A percentile compares a stretch with the other conserved stretches of the same genome.
Evolutionary conservation across 2,113 vertebrate species (phyloP).

Genomic region (Oreocharis arfaki): DNA sequence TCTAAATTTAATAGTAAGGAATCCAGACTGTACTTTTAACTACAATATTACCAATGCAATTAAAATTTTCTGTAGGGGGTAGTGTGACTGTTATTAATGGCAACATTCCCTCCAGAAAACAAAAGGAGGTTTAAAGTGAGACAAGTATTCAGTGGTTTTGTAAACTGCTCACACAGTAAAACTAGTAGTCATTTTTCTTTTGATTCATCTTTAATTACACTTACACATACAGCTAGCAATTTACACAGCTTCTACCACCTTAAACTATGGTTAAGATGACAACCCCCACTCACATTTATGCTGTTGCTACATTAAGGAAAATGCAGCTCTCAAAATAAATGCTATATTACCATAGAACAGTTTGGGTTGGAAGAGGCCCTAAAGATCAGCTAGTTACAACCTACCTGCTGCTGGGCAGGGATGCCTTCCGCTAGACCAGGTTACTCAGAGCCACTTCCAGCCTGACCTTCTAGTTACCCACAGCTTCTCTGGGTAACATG

Average conservation of each 20-base stretch:
- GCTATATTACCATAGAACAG: background rate
- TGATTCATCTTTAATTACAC: background rate
- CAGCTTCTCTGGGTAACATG: accelerated
- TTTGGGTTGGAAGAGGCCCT: background rate
- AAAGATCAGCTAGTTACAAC: background rate
- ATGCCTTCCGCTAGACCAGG: background rate
- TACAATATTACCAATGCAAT: background rate
- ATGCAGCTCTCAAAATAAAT: background rate
- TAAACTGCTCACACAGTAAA: background rate
- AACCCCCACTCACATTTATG: background rate
- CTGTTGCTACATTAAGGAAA: background rate
- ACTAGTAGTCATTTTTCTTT: background rate
- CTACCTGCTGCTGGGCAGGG: background rate
- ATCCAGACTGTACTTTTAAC: background rate
- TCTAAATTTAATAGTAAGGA: background rate
- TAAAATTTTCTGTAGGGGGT: background rate
- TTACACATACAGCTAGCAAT: background rate
- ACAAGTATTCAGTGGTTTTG: background rate
- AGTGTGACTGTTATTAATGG: background rate
- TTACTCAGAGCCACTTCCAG: background rate
- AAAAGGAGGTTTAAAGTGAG: background rate
- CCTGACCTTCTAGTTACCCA: background rate
- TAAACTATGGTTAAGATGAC: background rate
- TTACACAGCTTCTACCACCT: background rate
- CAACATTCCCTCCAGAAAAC: background rate